Evolutionary conservation across 2,888 invertebrate genomes (phyloP), one percentile per base, ranked within the genome.

Genomic region (Morpho helenor): DNA sequence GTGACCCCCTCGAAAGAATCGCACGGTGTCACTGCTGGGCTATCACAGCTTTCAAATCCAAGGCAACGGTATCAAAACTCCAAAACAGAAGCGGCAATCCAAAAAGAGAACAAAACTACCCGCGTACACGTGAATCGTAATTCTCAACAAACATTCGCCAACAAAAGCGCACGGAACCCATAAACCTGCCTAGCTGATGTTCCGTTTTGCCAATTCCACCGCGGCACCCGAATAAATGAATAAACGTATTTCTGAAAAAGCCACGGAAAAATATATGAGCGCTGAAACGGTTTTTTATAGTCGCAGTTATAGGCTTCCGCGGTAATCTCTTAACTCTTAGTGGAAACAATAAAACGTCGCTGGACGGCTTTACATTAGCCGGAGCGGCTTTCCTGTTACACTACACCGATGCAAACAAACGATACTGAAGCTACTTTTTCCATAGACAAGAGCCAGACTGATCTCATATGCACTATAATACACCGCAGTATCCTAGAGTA

Each of bases 241-340:
- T 75, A 75, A 75, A 68, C 72, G 71, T 74, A 71, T 73, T 73
- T 77, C 71, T 74, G 75, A 75, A 72, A 72, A 72, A 73, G 72
- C 64, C 61, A 65, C 66, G 60, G 61, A 68, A 67, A 70, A 68
- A 68, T 68, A 70, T 70, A 68, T 66, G 68, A 66, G 61, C 64
- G 66, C 65, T 71, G 65, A 68, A 69, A 68, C 70, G 68, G 68
- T 69, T 69, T 76, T 80, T 78, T 76, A 74, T 73, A 73, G 72
- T 71, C 69, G 61, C 75, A 65, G 75, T 75, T 74, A 76, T 70
- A 66, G 70, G 71, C 72, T 67, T 66, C 66, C 68, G 68, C 68
- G 71, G 73, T 82, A 82, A 82, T 82, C 81, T 81, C 81, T 80
- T 75, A 77, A 80, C 82, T 83, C 77, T 82, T 76, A 77, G 76